phyloP scores from a whole-genome alignment of 1,140 invertebrate genomes.

The Zaprionus gabonicus region DNA sequence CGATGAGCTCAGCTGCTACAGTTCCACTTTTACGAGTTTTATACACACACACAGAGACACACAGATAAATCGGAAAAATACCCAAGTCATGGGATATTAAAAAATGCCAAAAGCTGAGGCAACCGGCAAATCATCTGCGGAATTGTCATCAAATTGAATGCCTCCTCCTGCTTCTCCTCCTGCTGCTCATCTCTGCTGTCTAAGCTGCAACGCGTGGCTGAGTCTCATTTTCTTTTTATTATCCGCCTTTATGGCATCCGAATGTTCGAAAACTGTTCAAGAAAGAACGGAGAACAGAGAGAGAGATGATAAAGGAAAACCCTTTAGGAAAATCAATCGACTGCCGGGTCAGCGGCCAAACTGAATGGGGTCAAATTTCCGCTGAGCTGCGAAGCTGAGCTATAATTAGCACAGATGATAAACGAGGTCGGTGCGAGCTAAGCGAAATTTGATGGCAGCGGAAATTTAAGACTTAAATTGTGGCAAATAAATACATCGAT shows the following conservation, averaged over 20 bases:
- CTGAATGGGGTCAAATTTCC: conserved; percentile 52
- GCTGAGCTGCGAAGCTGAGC: conserved; percentile 21
- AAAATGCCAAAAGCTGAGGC: conserved; percentile 77
- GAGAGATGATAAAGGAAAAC: conserved; percentile 18
- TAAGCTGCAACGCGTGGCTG: conserved; percentile 78
- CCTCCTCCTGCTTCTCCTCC: conserved; percentile 32
- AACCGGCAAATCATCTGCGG: conserved; percentile 79
- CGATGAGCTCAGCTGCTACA: conserved; percentile 68
- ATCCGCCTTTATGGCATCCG: conserved; percentile 45
- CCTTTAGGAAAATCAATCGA: conserved; percentile 61
- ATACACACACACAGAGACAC: conserved; percentile 17
- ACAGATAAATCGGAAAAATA: conserved; percentile 40
- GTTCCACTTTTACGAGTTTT: conserved; percentile 56
- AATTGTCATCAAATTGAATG: conserved; percentile 82
- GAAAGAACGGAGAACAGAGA: no score
- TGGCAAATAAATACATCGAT: no score
- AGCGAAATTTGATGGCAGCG: conserved; percentile 1
- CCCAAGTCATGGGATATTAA: conserved; percentile 72
- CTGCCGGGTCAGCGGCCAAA: conserved; percentile 42
- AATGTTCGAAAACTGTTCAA: conserved; percentile 32
- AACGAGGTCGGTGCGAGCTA: conserved; percentile 4
- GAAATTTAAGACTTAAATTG: neutral
- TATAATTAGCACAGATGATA: conserved; percentile 63
- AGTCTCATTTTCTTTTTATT: conserved; percentile 52
- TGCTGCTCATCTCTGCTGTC: conserved; percentile 19